Evolutionary conservation across 2,113 vertebrate genomes (phyloP).

Genomic region (Hystrix brachyura): DNA sequence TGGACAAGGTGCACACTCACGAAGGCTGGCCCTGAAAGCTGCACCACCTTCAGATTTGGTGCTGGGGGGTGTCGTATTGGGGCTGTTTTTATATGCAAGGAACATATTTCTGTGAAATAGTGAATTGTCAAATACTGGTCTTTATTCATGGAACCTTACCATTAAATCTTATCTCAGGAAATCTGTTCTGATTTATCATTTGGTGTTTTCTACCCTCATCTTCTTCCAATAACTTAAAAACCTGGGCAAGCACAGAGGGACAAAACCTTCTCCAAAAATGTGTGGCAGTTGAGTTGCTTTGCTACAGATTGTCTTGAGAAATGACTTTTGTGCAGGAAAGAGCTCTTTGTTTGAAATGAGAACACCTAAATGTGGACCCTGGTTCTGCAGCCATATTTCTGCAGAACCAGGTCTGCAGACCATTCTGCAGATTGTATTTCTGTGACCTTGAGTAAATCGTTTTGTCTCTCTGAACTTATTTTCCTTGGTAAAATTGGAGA

Average conservation of each 20-base stretch:
- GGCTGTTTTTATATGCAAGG: background rate
- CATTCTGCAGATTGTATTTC: background rate
- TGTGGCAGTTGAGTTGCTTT: background rate
- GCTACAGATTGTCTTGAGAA: background rate
- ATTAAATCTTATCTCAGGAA: slow-evolving; percentile 22
- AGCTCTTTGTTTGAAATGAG: slow-evolving; percentile 25
- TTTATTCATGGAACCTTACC: background rate
- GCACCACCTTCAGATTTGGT: background rate
- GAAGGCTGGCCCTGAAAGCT: too few species aligned
- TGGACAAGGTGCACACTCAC: background rate
- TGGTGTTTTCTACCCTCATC: background rate
- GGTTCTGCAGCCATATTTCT: background rate
- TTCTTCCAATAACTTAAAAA: slow-evolving; percentile 53
- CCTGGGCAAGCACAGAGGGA: background rate
- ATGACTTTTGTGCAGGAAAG: background rate
- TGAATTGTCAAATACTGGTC: background rate
- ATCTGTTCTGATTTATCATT: background rate
- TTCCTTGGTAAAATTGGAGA: background rate
- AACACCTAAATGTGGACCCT: background rate
- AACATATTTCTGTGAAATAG: background rate
- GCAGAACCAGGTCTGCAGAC: too few species aligned
- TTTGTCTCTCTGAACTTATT: background rate
- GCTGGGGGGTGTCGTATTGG: background rate
- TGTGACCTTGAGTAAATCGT: background rate
- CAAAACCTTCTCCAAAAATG: background rate